phyloP scores from a whole-genome alignment of 2,113 vertebrate species.

The Phaethornis superciliosus region DNA sequence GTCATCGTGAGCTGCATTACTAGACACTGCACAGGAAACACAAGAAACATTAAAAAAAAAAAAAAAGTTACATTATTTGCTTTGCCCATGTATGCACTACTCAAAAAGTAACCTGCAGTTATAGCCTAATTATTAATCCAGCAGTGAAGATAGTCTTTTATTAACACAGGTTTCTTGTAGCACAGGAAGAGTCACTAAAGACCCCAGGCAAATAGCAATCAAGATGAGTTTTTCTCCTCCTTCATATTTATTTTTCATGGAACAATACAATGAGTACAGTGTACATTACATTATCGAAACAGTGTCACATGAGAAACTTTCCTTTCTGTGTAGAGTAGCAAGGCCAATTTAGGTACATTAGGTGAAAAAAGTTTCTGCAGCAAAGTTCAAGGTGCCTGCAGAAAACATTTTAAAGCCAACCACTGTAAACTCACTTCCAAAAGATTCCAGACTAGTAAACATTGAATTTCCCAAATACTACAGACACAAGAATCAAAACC shows the following conservation, averaged over 20 bases:
- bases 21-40: constrained; percentile 63
- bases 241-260: neutral
- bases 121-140: neutral
- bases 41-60: neutral
- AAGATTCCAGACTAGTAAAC: neutral
- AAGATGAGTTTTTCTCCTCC: neutral
- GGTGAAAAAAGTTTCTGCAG: neutral
- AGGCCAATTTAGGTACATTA: neutral
- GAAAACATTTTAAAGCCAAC: neutral
- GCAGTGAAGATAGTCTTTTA: neutral
- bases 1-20: constrained; percentile 53
- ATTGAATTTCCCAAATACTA: neutral
- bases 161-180: neutral
- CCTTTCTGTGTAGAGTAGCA: neutral
- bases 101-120: neutral
- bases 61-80: neutral
- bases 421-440: neutral
- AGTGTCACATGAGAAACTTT: neutral
- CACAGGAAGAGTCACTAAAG: neutral
- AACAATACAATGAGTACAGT: neutral
- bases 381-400: neutral
- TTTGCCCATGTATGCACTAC: neutral
- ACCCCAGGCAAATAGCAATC: neutral
- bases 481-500: neutral
- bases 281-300: neutral